Percentiles rank a stretch among this genome's conserved stretches.
Evolutionary conservation across 2,888 invertebrate genomes (phyloP).

Genomic region (Zonitis immaculata): DNA sequence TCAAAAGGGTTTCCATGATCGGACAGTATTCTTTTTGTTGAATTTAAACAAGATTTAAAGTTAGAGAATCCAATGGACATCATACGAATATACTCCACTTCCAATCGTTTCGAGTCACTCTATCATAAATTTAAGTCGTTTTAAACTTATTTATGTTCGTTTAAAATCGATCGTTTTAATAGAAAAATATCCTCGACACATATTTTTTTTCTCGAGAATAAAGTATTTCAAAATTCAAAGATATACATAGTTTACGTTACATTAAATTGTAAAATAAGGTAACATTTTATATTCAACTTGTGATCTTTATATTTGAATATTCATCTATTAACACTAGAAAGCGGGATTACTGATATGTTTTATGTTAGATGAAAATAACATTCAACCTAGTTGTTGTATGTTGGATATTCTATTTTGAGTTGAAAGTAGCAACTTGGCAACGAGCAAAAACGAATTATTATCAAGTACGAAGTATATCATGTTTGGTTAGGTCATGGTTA

Average conservation of each 20-base stretch:
- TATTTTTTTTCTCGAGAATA: not conserved
- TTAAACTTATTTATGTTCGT: not conserved
- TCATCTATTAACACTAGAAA: conserved; percentile 1
- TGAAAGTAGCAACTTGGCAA: not conserved
- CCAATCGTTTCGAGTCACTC: not conserved
- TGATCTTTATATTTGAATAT: not conserved
- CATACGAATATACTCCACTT: not conserved
- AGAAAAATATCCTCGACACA: not conserved
- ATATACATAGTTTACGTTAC: not conserved
- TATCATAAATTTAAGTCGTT: not conserved
- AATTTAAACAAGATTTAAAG: not conserved
- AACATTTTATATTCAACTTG: not conserved
- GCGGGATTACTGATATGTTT: not conserved
- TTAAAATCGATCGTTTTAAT: not conserved
- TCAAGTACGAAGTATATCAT: conserved; percentile 12
- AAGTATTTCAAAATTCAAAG: not conserved
- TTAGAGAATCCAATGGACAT: not conserved
- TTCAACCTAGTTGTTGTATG: not conserved
- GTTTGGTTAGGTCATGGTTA: conserved; percentile 20
- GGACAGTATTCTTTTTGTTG: not conserved
- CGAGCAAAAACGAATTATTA: too few relatives aligned
- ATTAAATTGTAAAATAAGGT: not conserved
- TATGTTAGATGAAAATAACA: not conserved
- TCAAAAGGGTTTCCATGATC: not conserved
- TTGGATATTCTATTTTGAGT: not conserved